phyloP scores from a whole-genome alignment of 1,140 invertebrate species.

The Drosophila virilis region DNA sequence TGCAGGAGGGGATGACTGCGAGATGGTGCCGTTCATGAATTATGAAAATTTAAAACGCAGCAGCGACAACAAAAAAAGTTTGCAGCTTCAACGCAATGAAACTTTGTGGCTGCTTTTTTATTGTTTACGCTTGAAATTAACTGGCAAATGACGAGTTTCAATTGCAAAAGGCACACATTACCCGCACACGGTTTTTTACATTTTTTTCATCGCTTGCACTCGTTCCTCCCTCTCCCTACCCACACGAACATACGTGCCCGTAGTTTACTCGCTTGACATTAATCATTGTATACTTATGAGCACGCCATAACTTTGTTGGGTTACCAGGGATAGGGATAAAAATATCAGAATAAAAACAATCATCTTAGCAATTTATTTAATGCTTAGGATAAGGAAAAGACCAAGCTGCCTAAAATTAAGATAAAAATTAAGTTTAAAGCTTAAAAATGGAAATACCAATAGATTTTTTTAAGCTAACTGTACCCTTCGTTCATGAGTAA shows the following conservation, averaged over 20 bases:
- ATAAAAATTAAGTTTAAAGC: no score
- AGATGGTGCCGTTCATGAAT: constrained; percentile 54
- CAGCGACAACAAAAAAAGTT: constrained; percentile 25
- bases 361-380: background rate
- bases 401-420: no score
- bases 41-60: constrained; percentile 73
- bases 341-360: background rate
- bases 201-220: constrained; percentile 3
- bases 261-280: constrained; percentile 47
- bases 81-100: constrained; percentile 48
- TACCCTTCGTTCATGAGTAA: background rate
- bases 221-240: background rate
- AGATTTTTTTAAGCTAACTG: no score
- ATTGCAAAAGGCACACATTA: constrained; percentile 48
- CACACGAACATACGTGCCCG: constrained; percentile 1
- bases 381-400: no score
- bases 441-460: no score
- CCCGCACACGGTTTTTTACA: background rate
- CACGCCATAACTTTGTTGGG: constrained; percentile 9
- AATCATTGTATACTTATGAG: constrained; percentile 62
- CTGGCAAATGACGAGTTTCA: constrained; percentile 71
- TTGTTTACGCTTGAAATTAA: constrained; percentile 73
- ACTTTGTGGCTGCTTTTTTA: constrained; percentile 53
- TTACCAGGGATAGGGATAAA: background rate
- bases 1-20: background rate